A percentile compares a stretch with the other conserved stretches of the same genome.
Conservation (phyloP, 2,113 vertebrate genomes). For the Pipa parva region DNA sequence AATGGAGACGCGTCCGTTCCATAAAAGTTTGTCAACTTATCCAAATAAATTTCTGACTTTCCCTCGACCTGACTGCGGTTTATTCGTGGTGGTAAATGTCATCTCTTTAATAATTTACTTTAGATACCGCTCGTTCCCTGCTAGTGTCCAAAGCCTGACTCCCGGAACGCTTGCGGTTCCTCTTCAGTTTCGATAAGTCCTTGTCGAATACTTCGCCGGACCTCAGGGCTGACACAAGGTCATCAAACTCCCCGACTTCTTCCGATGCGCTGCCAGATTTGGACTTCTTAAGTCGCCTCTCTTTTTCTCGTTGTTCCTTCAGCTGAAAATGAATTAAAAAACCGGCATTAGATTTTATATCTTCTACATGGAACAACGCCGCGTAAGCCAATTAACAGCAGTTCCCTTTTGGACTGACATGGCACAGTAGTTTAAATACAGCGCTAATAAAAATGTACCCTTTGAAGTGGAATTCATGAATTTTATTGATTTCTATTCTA, state of each 20-base stretch:
- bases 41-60: background rate
- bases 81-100: too few relatives aligned
- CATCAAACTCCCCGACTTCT: constrained; percentile 91
- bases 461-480: too few relatives aligned
- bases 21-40: background rate
- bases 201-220: constrained; percentile 97
- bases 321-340: constrained; percentile 63
- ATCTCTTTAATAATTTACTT: constrained; percentile 76
- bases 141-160: constrained; percentile 79
- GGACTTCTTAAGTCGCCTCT: constrained; percentile 77
- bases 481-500: too few relatives aligned
- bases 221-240: constrained; percentile 88
- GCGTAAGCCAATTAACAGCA: too few relatives aligned
- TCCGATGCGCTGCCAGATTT: constrained; percentile 67
- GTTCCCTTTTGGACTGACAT: too few relatives aligned
- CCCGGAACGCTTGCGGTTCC: constrained; percentile 88
- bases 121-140: constrained; percentile 81
- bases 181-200: constrained; percentile 94
- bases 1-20: background rate
- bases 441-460: too few relatives aligned
- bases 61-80: too few relatives aligned
- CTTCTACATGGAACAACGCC: too few relatives aligned
- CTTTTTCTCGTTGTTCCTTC: constrained; percentile 90
- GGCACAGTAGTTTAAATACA: too few relatives aligned
- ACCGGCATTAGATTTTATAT: background rate